Base-by-base conservation (phyloP, 2,113 vertebrate genomes). In the Dolichallabes microphthalmus region DNA sequence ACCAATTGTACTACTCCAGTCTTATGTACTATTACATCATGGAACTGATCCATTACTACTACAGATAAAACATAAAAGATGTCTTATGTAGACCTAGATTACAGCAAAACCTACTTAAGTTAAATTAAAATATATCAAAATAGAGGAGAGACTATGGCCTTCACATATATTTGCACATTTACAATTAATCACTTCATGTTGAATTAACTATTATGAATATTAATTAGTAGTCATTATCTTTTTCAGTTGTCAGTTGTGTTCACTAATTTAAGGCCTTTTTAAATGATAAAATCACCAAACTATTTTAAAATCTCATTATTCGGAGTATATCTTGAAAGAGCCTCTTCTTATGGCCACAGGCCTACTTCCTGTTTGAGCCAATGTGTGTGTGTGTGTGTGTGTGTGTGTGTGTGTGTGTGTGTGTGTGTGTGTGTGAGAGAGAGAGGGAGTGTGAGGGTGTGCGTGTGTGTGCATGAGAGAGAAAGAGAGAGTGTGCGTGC, bases 351-450 rank as follows among this genome's bases (percentile, higher is more conserved):
- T 32, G 39, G 32, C 30, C 27, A 73, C 8, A 50, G 81, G 61
- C 83, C 6, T 60, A 78, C 30, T 86, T 84, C 86, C 87, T 88
- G 57, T 85, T 82, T 83, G 58, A 83, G 20, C 55, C 32, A 32
- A 64, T 58, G 30, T 64, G 55, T 74, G 73, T 11, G 64, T 69
- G 55, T 32, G 74, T 74, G 30, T 60, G 32, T 35, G 32, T 35
- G 64, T 69, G 82, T 86, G 82, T 73, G 30, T 80, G 71, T 71
- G 63, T 76, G 69, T 12, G 60, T 64, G 79, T 86, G 73, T 87
- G 60, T 61, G n/a, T 66, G 53, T 78, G 74, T 15, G 74, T 69
- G 82, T 86, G 74, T 6, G 20, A 0, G 77, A 6, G 30, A 14
- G 25, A 13, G 53, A 19, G 35, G 30, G 55, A 57, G 74, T 74